Evolutionary conservation across 2,888 invertebrate genomes (phyloP), one percentile per base, ranked within the genome.

Genomic region (Eilema depressum): DNA sequence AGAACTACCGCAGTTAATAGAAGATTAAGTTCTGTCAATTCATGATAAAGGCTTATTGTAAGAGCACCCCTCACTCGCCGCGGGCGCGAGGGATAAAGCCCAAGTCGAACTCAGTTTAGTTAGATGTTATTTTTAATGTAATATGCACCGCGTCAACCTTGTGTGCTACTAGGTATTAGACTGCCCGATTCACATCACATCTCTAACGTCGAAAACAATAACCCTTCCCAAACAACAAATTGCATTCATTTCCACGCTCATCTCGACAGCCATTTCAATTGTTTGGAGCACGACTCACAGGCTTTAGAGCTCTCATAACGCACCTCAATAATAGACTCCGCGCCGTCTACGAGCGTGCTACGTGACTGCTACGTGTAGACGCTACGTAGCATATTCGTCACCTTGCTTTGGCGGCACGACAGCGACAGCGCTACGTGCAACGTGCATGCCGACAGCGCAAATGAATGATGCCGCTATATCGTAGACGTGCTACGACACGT

Each of bases 401-500:
- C 61, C 62, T 62, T 26, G 26, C 26, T 26, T 25, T 23, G 41
- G n/a, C 57, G 33, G 23, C 25, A 37, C 64, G 30, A 28, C 25
- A 37, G 28, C 53, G n/a, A n/a, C n/a, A n/a, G n/a, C n/a, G 63
- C 70, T 67, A 63, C 60, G 47, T 20, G 53, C 69, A 53, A 47
- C 67, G 64, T n/a, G 28, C 53, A 33, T 25, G 67, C 66, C 30
- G 17, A 26, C 59, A n/a, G 20, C 28, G 61, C 68, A 56, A 59
- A 57, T 68, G 60, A 65, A 57, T 56, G 60, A 63, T 14, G 65
- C 10, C 17, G 57, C 71, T 68, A 68, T 65, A 59, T 3, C 72
- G 69, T 72, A 72, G 72, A 66, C 57, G 66, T 26, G 65, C 65
- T 66, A 68, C 68, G n/a, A 59, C 25, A 53, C 33, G 30, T 25